Evolutionary conservation across 2,888 invertebrate species (phyloP), one percentile per base, ranked within the genome.

Genomic region (Philopedon plagiatum): DNA sequence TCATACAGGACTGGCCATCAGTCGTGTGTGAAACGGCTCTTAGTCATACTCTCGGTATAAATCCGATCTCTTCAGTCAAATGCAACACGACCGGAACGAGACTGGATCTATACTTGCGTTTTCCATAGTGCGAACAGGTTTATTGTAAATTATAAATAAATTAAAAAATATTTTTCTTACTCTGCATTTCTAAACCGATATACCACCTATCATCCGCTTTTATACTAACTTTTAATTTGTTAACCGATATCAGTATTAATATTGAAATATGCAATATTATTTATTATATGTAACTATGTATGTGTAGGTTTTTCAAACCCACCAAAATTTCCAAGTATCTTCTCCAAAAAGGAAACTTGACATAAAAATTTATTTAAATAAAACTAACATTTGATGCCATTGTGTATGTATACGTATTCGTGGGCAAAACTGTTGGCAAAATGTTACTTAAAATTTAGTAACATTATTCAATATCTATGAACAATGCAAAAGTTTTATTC

Each of bases 291-390:
- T 32, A 7, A 7, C 32, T 34, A 26, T 26, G 7, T 26, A 26
- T 39, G 46, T 46, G 46, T 46, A n/a, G 21, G 23, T n/a, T 23
- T 23, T n/a, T 46, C 23, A 46, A 46, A 23, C 46, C 46, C 46
- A 23, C 46, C 3, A 9, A 44, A 44, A 44, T 9, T 15, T 15
- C n/a, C 39, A 39, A 46, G 5, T 11, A 46, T 21, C 46, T n/a
- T 19, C 11, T 23, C 46, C 21, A 21, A 46, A 46, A 46, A 46
- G 46, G 46, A 46, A 44, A 23, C 46, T 46, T 46, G 46, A 46
- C 19, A 23, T 46, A 46, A 46, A 23, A 23, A 46, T 11, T 13
- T 18, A 19, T 19, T 9, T 19, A 44, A 19, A 21, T 8, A n/a
- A 44, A 44, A 46, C 7, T 9, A 46, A n/a, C 21, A 21, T 19